Conservation (phyloP, 2,113 vertebrate genomes). For the Campylomormyrus tamandua region DNA sequence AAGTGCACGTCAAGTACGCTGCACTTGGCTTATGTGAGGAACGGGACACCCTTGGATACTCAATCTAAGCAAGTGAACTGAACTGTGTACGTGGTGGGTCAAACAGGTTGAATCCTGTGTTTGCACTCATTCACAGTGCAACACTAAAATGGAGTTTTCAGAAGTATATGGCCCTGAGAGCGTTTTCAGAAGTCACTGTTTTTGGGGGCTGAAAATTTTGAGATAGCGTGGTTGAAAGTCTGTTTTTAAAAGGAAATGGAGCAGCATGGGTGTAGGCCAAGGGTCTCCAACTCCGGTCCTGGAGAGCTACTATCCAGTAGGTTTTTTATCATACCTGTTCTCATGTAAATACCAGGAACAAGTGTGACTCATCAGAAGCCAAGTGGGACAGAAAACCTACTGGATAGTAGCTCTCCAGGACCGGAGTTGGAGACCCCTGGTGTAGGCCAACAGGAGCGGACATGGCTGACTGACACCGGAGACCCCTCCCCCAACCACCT, state of each 20-base stretch:
- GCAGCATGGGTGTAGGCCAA: not conserved
- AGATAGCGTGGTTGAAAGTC: not conserved
- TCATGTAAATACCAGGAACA: too few species aligned
- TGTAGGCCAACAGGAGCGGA: not conserved
- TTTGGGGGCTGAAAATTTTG: not conserved
- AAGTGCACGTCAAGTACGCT: not conserved
- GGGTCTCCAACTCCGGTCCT: too few species aligned
- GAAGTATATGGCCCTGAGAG: not conserved
- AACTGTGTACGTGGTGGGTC: not conserved
- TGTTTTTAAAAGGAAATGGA: not conserved
- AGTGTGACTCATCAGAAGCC: too few species aligned
- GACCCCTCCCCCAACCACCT: constrained; percentile 58
- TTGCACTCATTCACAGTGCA: not conserved
- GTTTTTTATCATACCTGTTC: too few species aligned
- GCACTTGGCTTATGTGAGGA: not conserved
- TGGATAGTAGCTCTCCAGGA: too few species aligned
- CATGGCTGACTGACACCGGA: too few species aligned
- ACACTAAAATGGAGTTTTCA: not conserved
- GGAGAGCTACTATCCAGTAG: too few species aligned
- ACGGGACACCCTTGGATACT: not conserved
- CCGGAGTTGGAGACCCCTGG: too few species aligned
- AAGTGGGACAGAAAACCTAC: too few species aligned
- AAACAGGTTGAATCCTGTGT: not conserved
- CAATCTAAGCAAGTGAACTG: not conserved
- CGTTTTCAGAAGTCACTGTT: not conserved